phyloP scores from a whole-genome alignment of 2,797 vertebrate genomes.

The Aulostomus chinensis region DNA sequence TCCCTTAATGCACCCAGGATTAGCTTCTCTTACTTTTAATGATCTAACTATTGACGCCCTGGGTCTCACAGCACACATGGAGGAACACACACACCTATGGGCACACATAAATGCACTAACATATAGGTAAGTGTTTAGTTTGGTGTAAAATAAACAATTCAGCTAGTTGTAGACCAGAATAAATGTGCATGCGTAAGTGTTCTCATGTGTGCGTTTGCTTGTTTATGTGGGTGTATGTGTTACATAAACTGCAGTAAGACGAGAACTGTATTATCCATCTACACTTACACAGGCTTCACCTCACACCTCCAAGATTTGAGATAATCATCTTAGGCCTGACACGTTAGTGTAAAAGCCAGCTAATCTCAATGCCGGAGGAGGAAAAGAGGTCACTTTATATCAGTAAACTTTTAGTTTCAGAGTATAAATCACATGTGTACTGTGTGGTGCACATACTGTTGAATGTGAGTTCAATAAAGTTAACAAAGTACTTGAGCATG shows the following conservation, averaged over 20 bases:
- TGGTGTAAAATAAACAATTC: too few species aligned
- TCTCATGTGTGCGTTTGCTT: slow-evolving; percentile 35
- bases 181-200: slow-evolving; percentile 22
- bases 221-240: slow-evolving; percentile 52
- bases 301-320: slow-evolving; percentile 70
- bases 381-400: slow-evolving; percentile 55
- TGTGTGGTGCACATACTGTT: neutral
- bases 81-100: slow-evolving; percentile 16
- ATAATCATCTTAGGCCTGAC: slow-evolving; percentile 72
- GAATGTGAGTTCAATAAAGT: slow-evolving; percentile 20
- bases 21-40: slow-evolving; percentile 87
- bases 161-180: too few species aligned
- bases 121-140: too few species aligned
- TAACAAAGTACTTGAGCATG: neutral
- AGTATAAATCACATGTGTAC: slow-evolving; percentile 2
- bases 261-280: slow-evolving; percentile 54
- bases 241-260: slow-evolving; percentile 57
- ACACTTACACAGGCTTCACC: slow-evolving; percentile 62
- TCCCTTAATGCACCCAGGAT: slow-evolving; percentile 85
- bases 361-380: slow-evolving; percentile 61
- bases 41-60: slow-evolving; percentile 83
- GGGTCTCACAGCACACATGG: slow-evolving; percentile 53
- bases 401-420: slow-evolving; percentile 17
- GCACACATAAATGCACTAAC: slow-evolving; percentile 6
- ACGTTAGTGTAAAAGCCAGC: slow-evolving; percentile 54